phyloP scores from a whole-genome alignment of 1,140 invertebrate genomes.

The Halyomorpha halys region DNA sequence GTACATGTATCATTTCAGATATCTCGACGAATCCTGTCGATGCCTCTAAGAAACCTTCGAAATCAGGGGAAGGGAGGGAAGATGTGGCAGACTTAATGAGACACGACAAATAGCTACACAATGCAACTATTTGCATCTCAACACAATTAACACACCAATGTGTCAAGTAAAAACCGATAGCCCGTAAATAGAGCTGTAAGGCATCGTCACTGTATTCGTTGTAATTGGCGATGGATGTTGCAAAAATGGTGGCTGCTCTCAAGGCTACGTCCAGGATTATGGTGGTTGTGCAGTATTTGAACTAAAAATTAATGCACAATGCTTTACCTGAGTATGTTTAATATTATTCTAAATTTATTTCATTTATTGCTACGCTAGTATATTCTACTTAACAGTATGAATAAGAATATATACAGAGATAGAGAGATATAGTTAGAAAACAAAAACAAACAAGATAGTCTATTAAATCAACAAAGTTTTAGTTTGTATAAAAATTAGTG shows the following conservation, averaged over 20 bases:
- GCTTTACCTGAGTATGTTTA: too few relatives aligned
- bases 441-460: too few relatives aligned
- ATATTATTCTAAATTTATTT: too few relatives aligned
- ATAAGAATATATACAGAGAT: too few relatives aligned
- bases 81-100: background rate
- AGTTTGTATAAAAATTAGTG: too few relatives aligned
- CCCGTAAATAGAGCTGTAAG: background rate
- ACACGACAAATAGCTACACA: background rate
- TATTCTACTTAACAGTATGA: too few relatives aligned
- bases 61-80: background rate
- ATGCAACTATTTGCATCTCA: slow-evolving; percentile 5
- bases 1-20: background rate
- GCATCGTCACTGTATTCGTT: background rate
- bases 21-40: background rate
- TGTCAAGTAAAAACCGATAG: background rate
- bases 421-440: too few relatives aligned
- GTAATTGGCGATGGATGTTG: background rate
- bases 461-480: too few relatives aligned
- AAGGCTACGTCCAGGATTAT: background rate
- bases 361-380: too few relatives aligned
- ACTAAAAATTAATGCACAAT: background rate
- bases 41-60: background rate
- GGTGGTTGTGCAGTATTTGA: background rate
- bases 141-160: background rate
- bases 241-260: background rate